Base-by-base conservation (phyloP, 1,140 invertebrate genomes). In the Ceratitis capitata region DNA sequence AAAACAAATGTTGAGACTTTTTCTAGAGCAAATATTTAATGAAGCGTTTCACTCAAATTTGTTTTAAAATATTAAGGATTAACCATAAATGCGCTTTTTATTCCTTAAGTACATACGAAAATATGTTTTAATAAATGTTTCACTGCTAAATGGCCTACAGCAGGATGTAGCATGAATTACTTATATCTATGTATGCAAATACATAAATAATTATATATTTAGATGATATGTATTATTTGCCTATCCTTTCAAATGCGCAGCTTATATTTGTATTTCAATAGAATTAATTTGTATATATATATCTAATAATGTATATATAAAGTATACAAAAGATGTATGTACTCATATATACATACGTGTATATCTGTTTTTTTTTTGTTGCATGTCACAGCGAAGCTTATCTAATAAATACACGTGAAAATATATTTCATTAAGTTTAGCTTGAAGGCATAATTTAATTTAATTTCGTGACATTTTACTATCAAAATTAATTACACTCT, bases 401-500 rank as follows among this genome's bases (percentile, higher is more conserved):
- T 69, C 32, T 69, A 69, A 19, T 69, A 69, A 69, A 39, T n/a
- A 39, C 61, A 69, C 5, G 1, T 39, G 61, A n/a, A 69, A n/a
- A 69, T n/a, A 69, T 35, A 39, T 39, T 19, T 39, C 16, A 69
- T 32, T 35, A 35, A 69, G 16, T 39, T 19, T 19, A 16, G 32
- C 61, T 19, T 35, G 29, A 32, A 35, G 61, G 61, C 16, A 69
- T 69, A 69, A 69, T 69, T 69, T 35, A 69, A 69, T 39, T 69
- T 39, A 69, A 69, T 69, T 69, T 69, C 61, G 32, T 39, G n/a
- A 29, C 32, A 69, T 69, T 39, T 69, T 39, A 69, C 61, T 69
- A 69, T 69, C 61, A 69, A 69, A 69, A 69, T 69, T 69, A 69
- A 69, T 69, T 69, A 69, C 32, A 39, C 19, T 69, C 19, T 69